Base-by-base conservation (phyloP, 2,113 vertebrate species). In the Lepus timidus region DNA sequence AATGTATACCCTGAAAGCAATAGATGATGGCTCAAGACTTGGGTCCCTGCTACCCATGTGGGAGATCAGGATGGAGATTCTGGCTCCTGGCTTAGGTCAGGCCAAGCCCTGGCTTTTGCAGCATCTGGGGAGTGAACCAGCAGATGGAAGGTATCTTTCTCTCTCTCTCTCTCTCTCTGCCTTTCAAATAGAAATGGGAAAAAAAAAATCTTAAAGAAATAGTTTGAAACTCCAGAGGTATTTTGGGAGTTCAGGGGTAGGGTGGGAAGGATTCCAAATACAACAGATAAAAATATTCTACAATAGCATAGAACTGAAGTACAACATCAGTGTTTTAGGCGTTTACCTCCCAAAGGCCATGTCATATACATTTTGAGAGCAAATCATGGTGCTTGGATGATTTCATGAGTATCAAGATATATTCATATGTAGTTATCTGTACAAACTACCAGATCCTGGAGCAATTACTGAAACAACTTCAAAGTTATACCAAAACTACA, bases 401-500 rank as follows among this genome's bases (percentile, higher is more conserved):
- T 36, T 88, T 78, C 29, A 78, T 95, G 33, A 64, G 22, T 36
- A 79, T 61, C 76, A 55, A 62, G 17, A 92, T 74, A 85, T 31
- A 89, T 8, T 62, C 65, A 88, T 17, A 84, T 19, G 29, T 44
- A 80, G 55, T 89, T 67, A 88, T 62, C 82, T 71, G 9, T 58
- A 58, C 19, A 75, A 91, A 92, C 64, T 79, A 76, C 62, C 55
- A 93, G 62, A 86, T 4, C 85, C 67, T 75, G 90, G 36, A 95
- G 25, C 9, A 33, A 89, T 84, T 75, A 81, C 29, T 29, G 49
- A 95, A 94, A 92, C 19, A 84, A 94, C 95, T 92, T 80, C 20
- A 73, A 95, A 94, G 93, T 85, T 75, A 91, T 90, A 91, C n/a
- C 49, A 88, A 95, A 93, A 96, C 52, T 68, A 81, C n/a, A 95